Evolutionary conservation across 2,797 vertebrate species (phyloP).

Genomic region (Sebastes hubbsi): DNA sequence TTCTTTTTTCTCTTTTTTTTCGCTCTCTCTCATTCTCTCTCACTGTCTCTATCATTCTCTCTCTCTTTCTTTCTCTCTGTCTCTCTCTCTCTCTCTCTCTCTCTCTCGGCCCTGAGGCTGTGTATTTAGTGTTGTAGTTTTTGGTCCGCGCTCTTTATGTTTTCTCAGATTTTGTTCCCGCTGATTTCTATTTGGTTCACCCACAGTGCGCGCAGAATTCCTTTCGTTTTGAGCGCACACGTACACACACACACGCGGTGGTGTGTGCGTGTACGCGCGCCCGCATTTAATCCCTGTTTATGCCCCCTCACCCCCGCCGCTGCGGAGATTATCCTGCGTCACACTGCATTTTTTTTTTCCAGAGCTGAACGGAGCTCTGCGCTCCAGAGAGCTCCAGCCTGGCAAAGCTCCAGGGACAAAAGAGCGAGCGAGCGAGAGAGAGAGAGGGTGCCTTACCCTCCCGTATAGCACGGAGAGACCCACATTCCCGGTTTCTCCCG

Average conservation of each 20-base stretch:
- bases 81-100: not conserved
- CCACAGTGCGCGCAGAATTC: slow-evolving; percentile 36
- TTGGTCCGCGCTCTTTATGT: not conserved
- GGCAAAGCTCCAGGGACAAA: slow-evolving; percentile 83
- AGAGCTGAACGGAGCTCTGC: slow-evolving; percentile 72
- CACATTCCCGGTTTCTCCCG: slow-evolving; percentile 7
- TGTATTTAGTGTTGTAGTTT: slow-evolving; percentile 17
- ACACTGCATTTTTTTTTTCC: slow-evolving; percentile 71
- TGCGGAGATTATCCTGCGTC: slow-evolving; percentile 83
- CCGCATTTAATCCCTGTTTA: slow-evolving; percentile 78
- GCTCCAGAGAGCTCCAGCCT: slow-evolving; percentile 76
- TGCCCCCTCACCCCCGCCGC: slow-evolving; percentile 76
- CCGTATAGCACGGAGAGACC: slow-evolving; percentile 8
- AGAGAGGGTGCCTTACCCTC: slow-evolving; percentile 72
- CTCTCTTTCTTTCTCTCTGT: not conserved
- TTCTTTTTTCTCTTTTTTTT: not conserved
- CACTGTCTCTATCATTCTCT: not conserved
- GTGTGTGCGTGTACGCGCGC: slow-evolving; percentile 8
- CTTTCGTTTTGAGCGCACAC: slow-evolving; percentile 20
- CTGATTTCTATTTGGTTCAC: slow-evolving; percentile 51
- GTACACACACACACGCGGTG: not conserved
- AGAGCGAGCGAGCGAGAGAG: slow-evolving; percentile 64
- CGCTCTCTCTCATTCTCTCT: too few species aligned
- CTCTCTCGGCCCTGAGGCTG: slow-evolving; percentile 34
- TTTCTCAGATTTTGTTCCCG: slow-evolving; percentile 36